These are phyloP conservation scores for Stigmatopora argus DNA, from an alignment of 2,113 vertebrate species.

Conservation along the genomic window DNA sequence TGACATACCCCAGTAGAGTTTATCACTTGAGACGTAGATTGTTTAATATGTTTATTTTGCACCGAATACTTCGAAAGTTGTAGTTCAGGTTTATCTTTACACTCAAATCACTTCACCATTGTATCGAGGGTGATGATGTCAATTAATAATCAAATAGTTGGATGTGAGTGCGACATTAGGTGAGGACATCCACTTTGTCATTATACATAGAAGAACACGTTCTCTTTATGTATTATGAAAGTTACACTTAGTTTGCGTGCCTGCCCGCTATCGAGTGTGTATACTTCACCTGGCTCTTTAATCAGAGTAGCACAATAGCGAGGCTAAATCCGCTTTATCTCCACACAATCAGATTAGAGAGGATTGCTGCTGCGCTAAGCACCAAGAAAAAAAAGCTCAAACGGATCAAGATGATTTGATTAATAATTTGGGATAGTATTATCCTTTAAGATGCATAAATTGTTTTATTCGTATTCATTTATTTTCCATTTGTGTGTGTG, in stretches of 20 bases:
- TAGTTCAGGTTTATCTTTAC: background rate
- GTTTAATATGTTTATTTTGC: background rate
- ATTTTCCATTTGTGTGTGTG: conserved; percentile 48
- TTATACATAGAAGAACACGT: conserved; percentile 15
- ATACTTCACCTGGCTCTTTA: conserved; percentile 47
- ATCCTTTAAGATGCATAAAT: conserved; percentile 75
- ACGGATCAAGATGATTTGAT: conserved; percentile 76
- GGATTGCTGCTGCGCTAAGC: conserved; percentile 70
- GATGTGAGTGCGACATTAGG: background rate
- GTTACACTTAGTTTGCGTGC: conserved; percentile 14
- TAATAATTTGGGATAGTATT: conserved; percentile 73
- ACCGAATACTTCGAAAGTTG: background rate
- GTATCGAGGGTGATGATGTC: background rate
- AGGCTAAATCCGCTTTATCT: conserved; percentile 73
- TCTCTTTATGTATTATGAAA: conserved; percentile 6
- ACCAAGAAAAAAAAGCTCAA: conserved; percentile 54
- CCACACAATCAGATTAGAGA: conserved; percentile 75
- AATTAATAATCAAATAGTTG: background rate
- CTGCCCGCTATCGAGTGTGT: conserved; percentile 10
- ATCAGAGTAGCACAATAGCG: conserved; percentile 65
- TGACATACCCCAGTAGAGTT: no score
- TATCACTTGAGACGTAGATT: background rate
- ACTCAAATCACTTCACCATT: background rate
- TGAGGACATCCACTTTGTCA: background rate
- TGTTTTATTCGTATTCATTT: conserved; percentile 72